A percentile compares a stretch with the other conserved stretches of the same genome.
Conservation (phyloP, 2,797 vertebrate species). For the Phrynocephalus guinanensis region DNA sequence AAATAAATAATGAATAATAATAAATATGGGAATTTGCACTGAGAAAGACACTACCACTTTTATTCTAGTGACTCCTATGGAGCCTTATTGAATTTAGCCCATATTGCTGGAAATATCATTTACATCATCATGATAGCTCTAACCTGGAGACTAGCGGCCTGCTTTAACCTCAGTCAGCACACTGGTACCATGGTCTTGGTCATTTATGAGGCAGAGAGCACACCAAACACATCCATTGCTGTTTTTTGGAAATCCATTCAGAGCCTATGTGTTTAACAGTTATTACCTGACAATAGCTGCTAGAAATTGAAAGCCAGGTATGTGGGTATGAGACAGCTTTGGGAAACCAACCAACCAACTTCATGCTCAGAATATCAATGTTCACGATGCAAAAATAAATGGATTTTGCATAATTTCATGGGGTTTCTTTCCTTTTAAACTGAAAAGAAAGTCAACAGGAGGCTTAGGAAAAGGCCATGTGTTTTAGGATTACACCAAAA, state of each 20-base stretch:
- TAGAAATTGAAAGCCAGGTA: background rate
- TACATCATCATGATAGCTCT: background rate
- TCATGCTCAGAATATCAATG: background rate
- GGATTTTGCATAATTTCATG: constrained; percentile 1
- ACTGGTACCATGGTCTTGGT: background rate
- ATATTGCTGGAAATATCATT: background rate
- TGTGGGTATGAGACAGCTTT: background rate
- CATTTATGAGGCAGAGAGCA: background rate
- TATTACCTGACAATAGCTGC: background rate
- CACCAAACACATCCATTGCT: background rate
- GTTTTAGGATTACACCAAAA: background rate
- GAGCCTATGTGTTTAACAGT: background rate
- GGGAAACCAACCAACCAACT: background rate
- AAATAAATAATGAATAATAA: no score
- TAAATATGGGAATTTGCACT: background rate
- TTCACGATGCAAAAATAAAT: background rate
- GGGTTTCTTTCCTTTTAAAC: background rate
- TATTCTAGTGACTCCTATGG: background rate
- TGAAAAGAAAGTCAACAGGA: background rate
- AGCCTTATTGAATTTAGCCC: background rate
- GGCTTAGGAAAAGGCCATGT: background rate
- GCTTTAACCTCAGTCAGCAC: background rate
- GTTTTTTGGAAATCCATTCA: background rate
- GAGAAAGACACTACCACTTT: background rate
- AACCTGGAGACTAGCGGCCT: background rate